Conservation (phyloP, 2,797 vertebrate genomes). For the Sebastolobus altivelis region DNA sequence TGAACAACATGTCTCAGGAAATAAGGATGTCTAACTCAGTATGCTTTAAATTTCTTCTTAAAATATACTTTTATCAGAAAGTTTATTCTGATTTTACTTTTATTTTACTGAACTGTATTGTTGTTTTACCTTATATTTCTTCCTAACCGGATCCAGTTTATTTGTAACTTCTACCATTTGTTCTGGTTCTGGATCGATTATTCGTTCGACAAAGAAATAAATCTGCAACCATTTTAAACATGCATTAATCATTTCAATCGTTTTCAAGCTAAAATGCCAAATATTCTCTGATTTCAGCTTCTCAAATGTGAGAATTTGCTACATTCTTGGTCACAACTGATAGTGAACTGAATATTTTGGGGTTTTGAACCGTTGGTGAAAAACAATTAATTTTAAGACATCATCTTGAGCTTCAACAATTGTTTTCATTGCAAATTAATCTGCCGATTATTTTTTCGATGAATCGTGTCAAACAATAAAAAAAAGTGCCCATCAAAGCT, state of each 20-base stretch:
- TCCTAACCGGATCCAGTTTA: neutral
- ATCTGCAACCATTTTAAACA: neutral
- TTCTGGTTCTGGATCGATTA: neutral
- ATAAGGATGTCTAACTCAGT: neutral
- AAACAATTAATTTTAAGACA: neutral
- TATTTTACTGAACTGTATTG: neutral
- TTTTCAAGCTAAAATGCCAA: neutral
- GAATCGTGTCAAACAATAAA: neutral
- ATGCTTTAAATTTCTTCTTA: neutral
- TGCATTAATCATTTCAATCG: fast-evolving
- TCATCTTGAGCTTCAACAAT: neutral
- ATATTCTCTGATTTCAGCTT: neutral
- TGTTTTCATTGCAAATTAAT: neutral
- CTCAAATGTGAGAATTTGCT: neutral
- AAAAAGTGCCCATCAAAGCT: no score
- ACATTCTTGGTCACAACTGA: neutral
- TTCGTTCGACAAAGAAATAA: neutral
- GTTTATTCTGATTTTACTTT: neutral
- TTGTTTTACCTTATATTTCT: neutral
- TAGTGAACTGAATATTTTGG: no score
- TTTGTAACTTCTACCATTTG: neutral
- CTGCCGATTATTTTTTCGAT: neutral
- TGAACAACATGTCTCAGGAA: neutral
- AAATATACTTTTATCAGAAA: neutral
- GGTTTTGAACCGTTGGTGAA: neutral